Base-by-base conservation (phyloP, 2,113 vertebrate species). In the Uria lomvia region DNA sequence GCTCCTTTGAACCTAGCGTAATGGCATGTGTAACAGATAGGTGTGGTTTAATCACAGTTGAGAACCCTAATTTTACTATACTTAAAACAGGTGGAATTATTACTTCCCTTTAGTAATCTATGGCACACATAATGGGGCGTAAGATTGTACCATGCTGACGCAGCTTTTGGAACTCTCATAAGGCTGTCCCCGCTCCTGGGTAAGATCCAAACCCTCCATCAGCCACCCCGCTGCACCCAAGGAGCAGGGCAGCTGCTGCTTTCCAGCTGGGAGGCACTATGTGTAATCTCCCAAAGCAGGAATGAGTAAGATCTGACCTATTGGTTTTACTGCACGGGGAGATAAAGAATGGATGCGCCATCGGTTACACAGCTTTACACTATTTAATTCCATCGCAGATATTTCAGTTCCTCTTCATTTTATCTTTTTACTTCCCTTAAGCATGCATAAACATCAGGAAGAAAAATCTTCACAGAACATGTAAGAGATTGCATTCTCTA, bases 331-430 rank as follows among this genome's bases (percentile, higher is more conserved):
- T 49, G 43, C n/a, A 50, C 0, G 4, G n/a, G 79, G 60, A 71
- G 45, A 81, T 32, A 45, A 77, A 53, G 47, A 67, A 59, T 12
- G 40, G 32, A 18, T 38, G 52, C 0, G 1, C 19, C 40, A 76
- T 12, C 78, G 82, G 16, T 73, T 80, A 58, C 6, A 4, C 59
- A 24, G 42, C 53, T 86, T 94, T 49, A 74, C 29, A 38, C 3
- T 3, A 65, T 5, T 88, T 74, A 91, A 88, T 86, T 86, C 42
- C 49, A 73, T 47, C 6, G 5, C 8, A 45, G 55, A 62, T 47
- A 83, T 58, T 94, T 70, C 50, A 86, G 16, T 95, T 93, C 59
- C 34, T 83, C 43, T 74, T 93, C 27, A n/a, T 86, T 79, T 93
- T 86, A 86, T 86, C 79, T 84, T 50, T 27, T 50, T n/a, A 42